Conservation (phyloP, 2,113 vertebrate species). For the Sapajus apella region DNA sequence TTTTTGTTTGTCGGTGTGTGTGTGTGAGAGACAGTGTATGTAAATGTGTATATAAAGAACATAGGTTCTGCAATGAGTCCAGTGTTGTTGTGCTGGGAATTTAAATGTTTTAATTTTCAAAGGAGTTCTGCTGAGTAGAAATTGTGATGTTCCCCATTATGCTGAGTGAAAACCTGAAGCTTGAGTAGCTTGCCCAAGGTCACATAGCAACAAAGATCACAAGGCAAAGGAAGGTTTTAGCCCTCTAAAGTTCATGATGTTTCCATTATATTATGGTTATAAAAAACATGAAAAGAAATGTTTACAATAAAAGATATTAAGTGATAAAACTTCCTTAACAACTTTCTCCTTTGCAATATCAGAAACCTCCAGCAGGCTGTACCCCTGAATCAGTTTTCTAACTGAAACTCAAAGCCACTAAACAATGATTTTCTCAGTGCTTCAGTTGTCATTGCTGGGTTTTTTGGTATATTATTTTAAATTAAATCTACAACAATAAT, state of each 20-base stretch:
- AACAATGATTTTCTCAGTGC: neutral
- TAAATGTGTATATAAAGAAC: neutral
- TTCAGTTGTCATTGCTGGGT: neutral
- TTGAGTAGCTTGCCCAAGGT: neutral
- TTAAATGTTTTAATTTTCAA: slow-evolving; percentile 9
- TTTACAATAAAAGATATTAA: neutral
- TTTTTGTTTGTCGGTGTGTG: neutral
- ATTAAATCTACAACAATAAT: neutral
- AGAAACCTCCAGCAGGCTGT: slow-evolving; percentile 81
- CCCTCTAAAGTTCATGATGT: neutral
- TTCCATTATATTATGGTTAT: neutral
- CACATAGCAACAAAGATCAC: neutral
- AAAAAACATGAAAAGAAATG: neutral
- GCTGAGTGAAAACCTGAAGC: neutral
- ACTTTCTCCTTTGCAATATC: slow-evolving; percentile 74
- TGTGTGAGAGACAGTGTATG: no score
- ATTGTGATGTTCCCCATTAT: neutral
- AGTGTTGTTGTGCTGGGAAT: neutral
- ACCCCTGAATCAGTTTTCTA: slow-evolving; percentile 71
- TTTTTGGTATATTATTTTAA: neutral
- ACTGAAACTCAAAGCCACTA: neutral
- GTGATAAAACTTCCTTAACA: neutral
- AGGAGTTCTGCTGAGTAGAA: neutral
- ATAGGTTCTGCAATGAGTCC: neutral
- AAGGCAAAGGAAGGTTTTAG: neutral